phyloP scores from a whole-genome alignment of 2,888 invertebrate genomes.

The Philereme vetulata region DNA sequence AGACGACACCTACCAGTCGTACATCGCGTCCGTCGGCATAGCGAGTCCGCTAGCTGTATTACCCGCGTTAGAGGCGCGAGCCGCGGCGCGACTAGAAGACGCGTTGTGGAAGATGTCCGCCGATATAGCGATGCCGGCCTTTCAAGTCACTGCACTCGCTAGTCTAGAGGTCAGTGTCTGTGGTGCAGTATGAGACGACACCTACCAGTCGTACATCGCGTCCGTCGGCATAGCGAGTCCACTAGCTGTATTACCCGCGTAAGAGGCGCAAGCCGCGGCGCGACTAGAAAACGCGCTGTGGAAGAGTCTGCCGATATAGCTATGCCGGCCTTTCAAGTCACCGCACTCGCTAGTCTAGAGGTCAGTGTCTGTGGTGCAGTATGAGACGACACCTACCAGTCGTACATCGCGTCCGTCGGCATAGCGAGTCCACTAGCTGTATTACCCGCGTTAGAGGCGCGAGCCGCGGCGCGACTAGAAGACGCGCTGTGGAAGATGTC shows the following conservation, averaged over 20 bases:
- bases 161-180: conserved; percentile 61
- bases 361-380: conserved; percentile 39
- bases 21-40: conserved; percentile 64
- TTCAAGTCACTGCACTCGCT: conserved; percentile 68
- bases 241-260: conserved; percentile 63
- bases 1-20: conserved; percentile 72
- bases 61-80: conserved; percentile 64
- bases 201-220: conserved; percentile 68
- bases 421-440: conserved; percentile 71
- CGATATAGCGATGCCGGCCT: conserved; percentile 74
- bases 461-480: conserved; percentile 65
- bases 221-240: conserved; percentile 70
- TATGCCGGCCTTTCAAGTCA: conserved; percentile 75
- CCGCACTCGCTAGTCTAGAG: conserved; percentile 70
- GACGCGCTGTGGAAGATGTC: conserved; percentile 74
- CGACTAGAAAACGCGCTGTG: conserved; percentile 71
- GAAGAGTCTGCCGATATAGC: conserved; percentile 71
- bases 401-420: conserved; percentile 64
- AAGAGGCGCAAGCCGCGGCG: conserved; percentile 64
- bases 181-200: conserved; percentile 52
- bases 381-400: conserved; percentile 68
- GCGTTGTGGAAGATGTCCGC: conserved; percentile 74
- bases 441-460: conserved; percentile 65
- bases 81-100: conserved; percentile 67
- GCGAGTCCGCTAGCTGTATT: conserved; percentile 71